These are phyloP conservation scores for Melanotaenia parkinsoni DNA, from an alignment of 2,797 vertebrate species.

Conservation along the genomic window DNA sequence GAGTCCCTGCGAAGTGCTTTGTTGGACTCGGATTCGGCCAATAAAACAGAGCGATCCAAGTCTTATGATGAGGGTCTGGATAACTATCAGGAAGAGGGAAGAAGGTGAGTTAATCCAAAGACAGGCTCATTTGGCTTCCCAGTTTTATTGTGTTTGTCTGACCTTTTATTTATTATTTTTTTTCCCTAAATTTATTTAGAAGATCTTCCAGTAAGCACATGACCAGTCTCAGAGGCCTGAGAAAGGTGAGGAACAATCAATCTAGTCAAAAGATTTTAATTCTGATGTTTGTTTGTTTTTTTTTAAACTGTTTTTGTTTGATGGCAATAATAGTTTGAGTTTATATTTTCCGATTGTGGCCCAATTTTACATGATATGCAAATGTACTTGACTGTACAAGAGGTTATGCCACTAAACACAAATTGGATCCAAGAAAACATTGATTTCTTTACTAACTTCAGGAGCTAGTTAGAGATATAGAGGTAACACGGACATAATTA, in stretches of 20 bases:
- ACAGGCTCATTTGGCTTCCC: neutral
- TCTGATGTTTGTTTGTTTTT: neutral
- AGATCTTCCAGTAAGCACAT: slow-evolving; percentile 88
- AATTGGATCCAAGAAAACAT: neutral
- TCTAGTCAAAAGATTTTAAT: neutral
- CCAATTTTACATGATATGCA: neutral
- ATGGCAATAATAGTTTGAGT: neutral
- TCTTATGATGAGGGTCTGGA: slow-evolving; percentile 97
- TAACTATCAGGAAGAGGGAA: slow-evolving; percentile 92
- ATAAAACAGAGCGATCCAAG: slow-evolving; percentile 95
- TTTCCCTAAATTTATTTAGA: slow-evolving; percentile 52
- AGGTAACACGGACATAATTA: neutral
- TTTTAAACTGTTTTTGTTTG: neutral
- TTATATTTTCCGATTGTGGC: too few relatives aligned
- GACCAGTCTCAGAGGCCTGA: slow-evolving; percentile 89
- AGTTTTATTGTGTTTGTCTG: neutral
- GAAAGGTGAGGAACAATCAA: slow-evolving; percentile 84
- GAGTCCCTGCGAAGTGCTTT: slow-evolving; percentile 90
- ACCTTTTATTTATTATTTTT: neutral
- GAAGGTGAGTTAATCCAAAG: slow-evolving; percentile 83
- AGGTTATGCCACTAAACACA: neutral
- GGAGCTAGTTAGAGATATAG: neutral
- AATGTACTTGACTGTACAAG: neutral
- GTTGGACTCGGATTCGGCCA: slow-evolving; percentile 86
- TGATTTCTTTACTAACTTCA: neutral